Evolutionary conservation across 2,113 vertebrate genomes (phyloP), one percentile per base, ranked within the genome.

Genomic region (Beaufortia kweichowensis): DNA sequence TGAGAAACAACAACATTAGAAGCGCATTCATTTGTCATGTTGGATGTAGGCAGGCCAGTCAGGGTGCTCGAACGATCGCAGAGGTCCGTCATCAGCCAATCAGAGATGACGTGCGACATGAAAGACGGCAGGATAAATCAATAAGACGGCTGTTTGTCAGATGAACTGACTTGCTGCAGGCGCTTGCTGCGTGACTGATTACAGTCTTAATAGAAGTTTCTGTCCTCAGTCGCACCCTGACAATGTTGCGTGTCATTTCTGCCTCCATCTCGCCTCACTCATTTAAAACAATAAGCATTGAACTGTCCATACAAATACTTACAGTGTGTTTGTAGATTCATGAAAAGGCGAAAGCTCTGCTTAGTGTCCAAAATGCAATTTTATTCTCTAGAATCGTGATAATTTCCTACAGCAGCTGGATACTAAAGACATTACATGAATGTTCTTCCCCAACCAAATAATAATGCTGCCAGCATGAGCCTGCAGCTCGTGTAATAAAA

Each of bases 121-220:
- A 67, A 14, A 31, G 77, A 35, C 7, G 10, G 41, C 3, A 8
- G 74, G 69, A 26, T 35, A 39, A 66, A 79, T 82, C 65, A 76
- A 46, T 64, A 15, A 65, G 71, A 70, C 71, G 55, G 29, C 53
- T 23, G 31, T 74, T 43, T 75, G 75, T 70, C 60, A 71, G 15
- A 50, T 71, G 39, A 41, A 75, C 63, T 46, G 43, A 43, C 69
- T 65, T 10, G 35, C 35, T 39, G 35, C 35, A 11, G 11, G 8
- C 9, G 28, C 81, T 79, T 43, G 50, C 28, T 62, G 65, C 55
- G 66, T 76, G 81, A 79, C 60, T 71, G 77, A 82, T 53, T 72
- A 79, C 14, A 70, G 57, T 33, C 28, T 43, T 71, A 82, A 66
- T 70, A 43, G 63, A 76, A 79, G 64, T 74, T 75, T 53, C 56